A percentile compares a stretch with the other conserved stretches of the same genome.
Conservation (phyloP, 2,888 invertebrate genomes). For the Heliconius hortense region DNA sequence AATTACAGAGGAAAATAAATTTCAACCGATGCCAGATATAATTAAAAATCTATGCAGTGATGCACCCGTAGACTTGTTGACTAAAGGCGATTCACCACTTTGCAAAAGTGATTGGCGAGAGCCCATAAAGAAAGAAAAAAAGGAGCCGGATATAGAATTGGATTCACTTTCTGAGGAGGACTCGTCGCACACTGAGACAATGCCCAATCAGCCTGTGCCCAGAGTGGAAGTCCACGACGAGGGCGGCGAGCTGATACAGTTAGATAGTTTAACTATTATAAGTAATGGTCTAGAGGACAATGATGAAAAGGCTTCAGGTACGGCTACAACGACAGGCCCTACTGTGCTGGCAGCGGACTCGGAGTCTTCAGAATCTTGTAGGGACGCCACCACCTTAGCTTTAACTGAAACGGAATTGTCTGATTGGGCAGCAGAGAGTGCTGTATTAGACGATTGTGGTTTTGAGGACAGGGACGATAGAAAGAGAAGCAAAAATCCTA, state of each 20-base stretch:
- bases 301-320: slow-evolving; percentile 59
- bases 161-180: slow-evolving; percentile 80
- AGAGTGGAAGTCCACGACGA: slow-evolving; percentile 88
- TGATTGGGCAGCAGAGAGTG: slow-evolving; percentile 93
- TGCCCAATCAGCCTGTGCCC: slow-evolving; percentile 81
- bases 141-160: slow-evolving; percentile 71
- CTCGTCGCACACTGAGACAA: slow-evolving; percentile 67
- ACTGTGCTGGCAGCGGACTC: slow-evolving; percentile 69
- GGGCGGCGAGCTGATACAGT: slow-evolving; percentile 84
- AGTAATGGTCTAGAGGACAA: slow-evolving; percentile 56
- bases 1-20: slow-evolving; percentile 68
- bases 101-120: slow-evolving; percentile 71
- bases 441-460: slow-evolving; percentile 88
- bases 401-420: slow-evolving; percentile 94
- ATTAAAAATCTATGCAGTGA: slow-evolving; percentile 71
- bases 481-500: slow-evolving; percentile 61
- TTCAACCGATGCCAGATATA: slow-evolving; percentile 84
- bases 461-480: slow-evolving; percentile 65
- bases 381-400: slow-evolving; percentile 86
- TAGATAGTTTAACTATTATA: slow-evolving; percentile 82
- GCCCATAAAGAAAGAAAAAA: slow-evolving; percentile 66
- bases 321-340: slow-evolving; percentile 67
- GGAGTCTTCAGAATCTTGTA: slow-evolving; percentile 85
- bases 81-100: slow-evolving; percentile 61
- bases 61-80: slow-evolving; percentile 69